Evolutionary conservation across 1,140 invertebrate species (phyloP).

Genomic region (Hycleus phaleratus): DNA sequence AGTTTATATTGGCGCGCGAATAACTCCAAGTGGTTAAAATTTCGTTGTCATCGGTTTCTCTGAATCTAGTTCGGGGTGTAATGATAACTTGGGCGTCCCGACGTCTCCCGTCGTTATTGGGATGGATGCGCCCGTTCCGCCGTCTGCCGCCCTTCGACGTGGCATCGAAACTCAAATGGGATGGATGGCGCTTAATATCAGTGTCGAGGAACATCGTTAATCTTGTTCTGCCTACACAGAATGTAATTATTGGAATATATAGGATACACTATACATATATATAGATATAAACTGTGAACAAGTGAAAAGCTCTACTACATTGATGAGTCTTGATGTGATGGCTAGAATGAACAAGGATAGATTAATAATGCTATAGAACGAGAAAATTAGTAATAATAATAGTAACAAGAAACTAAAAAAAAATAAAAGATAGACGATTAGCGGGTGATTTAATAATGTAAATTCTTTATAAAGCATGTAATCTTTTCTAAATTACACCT

Average conservation of each 20-base stretch:
- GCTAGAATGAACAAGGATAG: no score
- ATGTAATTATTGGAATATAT: conserved; percentile 37
- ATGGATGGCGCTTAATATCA: conserved; percentile 37
- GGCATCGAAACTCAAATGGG: conserved; percentile 22
- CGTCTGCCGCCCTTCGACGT: conserved; percentile 7
- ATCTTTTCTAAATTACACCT: conserved; percentile 37
- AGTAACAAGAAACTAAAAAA: no score
- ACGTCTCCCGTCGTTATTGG: not conserved
- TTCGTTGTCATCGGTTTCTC: no score
- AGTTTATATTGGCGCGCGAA: not conserved
- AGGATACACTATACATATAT: conserved; percentile 14
- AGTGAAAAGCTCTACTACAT: not conserved
- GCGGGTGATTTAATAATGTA: conserved; percentile 35
- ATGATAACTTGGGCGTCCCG: not conserved
- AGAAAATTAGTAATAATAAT: no score
- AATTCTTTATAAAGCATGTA: conserved; percentile 36
- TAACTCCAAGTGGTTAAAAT: no score
- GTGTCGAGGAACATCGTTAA: conserved; percentile 36
- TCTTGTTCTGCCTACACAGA: conserved; percentile 39
- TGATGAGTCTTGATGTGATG: no score
- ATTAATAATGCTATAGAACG: no score
- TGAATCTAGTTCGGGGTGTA: no score
- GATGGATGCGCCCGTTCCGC: not conserved
- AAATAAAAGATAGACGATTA: conserved; percentile 23
- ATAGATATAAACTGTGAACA: conserved; percentile 1